phyloP scores from a whole-genome alignment of 2,113 vertebrate species.

The Meleagris gallopavo region DNA sequence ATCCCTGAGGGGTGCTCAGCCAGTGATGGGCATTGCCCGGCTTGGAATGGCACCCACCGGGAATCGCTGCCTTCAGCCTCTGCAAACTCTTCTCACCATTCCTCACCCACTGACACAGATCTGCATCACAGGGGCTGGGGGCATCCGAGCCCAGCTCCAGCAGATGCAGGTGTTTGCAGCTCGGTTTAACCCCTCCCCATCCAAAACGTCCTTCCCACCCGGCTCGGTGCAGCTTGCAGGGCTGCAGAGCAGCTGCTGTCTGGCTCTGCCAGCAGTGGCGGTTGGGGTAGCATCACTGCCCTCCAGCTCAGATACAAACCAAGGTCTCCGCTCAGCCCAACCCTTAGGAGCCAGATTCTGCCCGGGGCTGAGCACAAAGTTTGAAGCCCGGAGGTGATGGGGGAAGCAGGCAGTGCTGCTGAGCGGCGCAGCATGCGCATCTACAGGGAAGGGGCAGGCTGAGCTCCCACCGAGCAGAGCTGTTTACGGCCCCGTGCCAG shows the following conservation, averaged over 20 bases:
- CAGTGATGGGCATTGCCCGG: background rate
- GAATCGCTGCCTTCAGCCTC: background rate
- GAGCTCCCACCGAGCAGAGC: background rate
- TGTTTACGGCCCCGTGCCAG: background rate
- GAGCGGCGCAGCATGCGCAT: background rate
- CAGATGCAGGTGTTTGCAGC: slow-evolving; percentile 54
- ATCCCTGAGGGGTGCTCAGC: background rate
- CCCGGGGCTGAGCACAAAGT: background rate
- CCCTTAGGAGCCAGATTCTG: background rate
- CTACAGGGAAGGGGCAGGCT: background rate
- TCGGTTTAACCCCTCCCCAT: slow-evolving; percentile 51
- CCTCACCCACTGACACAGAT: background rate
- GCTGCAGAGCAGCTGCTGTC: slow-evolving; percentile 24
- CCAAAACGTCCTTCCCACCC: slow-evolving; percentile 39
- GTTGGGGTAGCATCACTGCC: background rate
- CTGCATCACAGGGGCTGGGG: rapidly evolving
- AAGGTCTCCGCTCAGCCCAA: background rate
- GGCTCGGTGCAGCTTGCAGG: background rate
- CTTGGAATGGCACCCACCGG: background rate
- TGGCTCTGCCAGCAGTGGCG: background rate
- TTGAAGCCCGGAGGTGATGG: background rate
- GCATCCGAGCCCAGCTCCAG: background rate
- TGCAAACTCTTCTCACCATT: background rate
- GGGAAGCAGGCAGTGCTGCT: background rate
- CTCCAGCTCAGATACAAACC: background rate